Evolutionary conservation across 2,888 invertebrate species (phyloP), one percentile per base, ranked within the genome.

Genomic region (Dasypogon diadema): DNA sequence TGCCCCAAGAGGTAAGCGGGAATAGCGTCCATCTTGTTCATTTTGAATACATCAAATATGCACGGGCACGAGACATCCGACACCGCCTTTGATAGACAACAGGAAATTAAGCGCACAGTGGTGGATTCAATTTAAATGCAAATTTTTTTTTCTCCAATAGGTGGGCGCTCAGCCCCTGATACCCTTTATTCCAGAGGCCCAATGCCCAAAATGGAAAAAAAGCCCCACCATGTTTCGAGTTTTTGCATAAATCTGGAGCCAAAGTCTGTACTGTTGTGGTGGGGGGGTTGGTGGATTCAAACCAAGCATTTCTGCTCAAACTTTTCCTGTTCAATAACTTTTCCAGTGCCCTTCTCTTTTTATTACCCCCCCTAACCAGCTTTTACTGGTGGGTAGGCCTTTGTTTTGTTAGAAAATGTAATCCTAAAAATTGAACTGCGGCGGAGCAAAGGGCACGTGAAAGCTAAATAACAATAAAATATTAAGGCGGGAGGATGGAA

Each of bases 51-150:
- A 60, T 60, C 60, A 60, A 30, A 37, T 34, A 18, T 60, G 60
- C 37, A 60, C 10, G 60, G 42, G 12, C 42, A 8, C 10, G 18
- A 21, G 37, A 16, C 37, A 37, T 21, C 60, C 37, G 21, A 21
- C 34, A 60, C 60, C 65, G 22, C 42, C 42, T 72, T 73, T 73
- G 72, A 73, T 56, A 56, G 72, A 73, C 72, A 73, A 56, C 72
- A 73, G 72, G 72, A 73, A 73, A 73, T 73, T 73, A 73, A 73
- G 56, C 22, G 18, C 72, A 22, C 72, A 73, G 54, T 22, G 48
- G 65, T 65, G 22, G 55, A 56, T 73, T 73, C 42, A 73, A 73
- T 73, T 56, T 73, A 73, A 73, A 73, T 73, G 72, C 72, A 73
- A 73, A 73, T 73, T 73, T 56, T 73, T 73, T 70, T 22, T 4